A percentile compares a stretch with the other conserved stretches of the same genome.
These are phyloP conservation scores for Clarias magur DNA, from an alignment of 2,113 vertebrate species.

Conservation along the genomic window DNA sequence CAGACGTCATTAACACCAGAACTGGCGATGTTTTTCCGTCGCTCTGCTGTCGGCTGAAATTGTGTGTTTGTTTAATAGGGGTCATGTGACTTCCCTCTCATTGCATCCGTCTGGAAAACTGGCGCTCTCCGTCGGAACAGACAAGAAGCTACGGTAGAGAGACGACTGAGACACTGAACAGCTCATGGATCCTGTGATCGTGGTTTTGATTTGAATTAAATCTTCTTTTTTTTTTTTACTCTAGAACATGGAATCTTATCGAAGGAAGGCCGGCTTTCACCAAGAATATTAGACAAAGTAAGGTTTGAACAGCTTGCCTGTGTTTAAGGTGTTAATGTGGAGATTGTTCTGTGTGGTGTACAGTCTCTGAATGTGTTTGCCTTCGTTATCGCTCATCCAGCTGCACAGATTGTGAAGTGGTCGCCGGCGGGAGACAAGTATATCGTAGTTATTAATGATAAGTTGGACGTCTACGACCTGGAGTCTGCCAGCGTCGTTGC, in stretches of 20 bases:
- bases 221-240: background rate
- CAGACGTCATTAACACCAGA: too few relatives aligned
- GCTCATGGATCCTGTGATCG: background rate
- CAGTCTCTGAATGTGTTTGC: background rate
- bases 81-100: constrained; percentile 86
- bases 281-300: constrained; percentile 96
- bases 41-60: background rate
- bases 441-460: constrained; percentile 76
- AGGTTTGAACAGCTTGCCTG: constrained; percentile 56
- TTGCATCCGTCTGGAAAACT: constrained; percentile 96
- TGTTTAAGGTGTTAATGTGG: background rate
- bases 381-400: constrained; percentile 59
- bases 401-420: constrained; percentile 91
- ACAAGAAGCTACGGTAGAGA: constrained; percentile 87
- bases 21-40: background rate
- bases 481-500: constrained; percentile 82
- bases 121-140: constrained; percentile 91
- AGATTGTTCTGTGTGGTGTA: background rate
- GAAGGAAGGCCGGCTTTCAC: constrained; percentile 93
- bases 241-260: constrained; percentile 95
- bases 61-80: constrained; percentile 68
- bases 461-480: constrained; percentile 82
- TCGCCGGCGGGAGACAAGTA: constrained; percentile 87
- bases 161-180: background rate
- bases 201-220: background rate